Conservation (phyloP, 2,113 vertebrate genomes). For the Pachycephala philippinensis region DNA sequence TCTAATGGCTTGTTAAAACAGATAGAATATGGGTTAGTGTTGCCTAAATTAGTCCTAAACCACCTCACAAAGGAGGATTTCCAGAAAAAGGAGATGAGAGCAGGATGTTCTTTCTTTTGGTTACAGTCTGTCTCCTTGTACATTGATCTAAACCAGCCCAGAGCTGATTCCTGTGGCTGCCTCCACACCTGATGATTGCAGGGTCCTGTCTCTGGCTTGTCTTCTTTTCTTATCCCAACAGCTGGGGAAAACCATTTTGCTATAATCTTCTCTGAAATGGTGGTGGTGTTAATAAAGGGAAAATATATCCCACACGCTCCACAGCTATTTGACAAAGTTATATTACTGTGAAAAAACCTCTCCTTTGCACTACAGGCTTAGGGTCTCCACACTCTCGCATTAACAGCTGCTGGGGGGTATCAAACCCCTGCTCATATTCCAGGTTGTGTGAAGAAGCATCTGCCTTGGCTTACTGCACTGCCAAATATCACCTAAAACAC, state of each 20-base stretch:
- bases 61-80: background rate
- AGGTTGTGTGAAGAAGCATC: background rate
- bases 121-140: background rate
- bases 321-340: background rate
- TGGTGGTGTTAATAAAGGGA: background rate
- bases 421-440: background rate
- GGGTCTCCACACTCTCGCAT: background rate
- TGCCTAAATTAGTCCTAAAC: background rate
- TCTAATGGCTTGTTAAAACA: background rate
- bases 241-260: background rate
- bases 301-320: background rate
- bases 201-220: background rate
- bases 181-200: background rate
- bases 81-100: background rate
- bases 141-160: background rate
- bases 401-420: accelerated
- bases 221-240: background rate
- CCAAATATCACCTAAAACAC: background rate
- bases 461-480: background rate
- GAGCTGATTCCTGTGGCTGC: background rate
- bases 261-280: background rate
- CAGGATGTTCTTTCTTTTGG: background rate
- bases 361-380: background rate
- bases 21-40: background rate
- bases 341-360: background rate